Conservation (phyloP, 1,140 invertebrate species). For the Lepidurus arcticus region DNA sequence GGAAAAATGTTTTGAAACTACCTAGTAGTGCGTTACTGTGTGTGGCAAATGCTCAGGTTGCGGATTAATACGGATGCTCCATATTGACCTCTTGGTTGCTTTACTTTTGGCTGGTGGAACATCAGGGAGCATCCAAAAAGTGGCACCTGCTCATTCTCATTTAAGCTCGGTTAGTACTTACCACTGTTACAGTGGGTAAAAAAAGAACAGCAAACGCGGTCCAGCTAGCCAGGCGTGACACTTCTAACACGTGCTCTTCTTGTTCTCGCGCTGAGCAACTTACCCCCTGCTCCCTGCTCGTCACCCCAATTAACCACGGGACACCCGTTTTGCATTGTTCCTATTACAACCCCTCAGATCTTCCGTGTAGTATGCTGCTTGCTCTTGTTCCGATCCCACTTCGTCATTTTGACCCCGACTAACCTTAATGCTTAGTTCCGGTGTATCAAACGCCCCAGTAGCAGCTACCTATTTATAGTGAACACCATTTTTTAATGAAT, state of each 20-base stretch:
- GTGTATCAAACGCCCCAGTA: background rate
- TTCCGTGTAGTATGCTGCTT: background rate
- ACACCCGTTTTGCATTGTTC: background rate
- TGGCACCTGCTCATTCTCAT: background rate
- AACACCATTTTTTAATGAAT: background rate
- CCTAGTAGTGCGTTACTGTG: background rate
- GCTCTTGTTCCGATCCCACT: background rate
- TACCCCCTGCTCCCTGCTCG: background rate
- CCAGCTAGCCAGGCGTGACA: constrained; percentile 10
- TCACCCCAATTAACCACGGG: constrained; percentile 13
- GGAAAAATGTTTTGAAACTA: background rate
- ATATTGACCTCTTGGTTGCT: background rate
- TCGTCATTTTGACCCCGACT: background rate
- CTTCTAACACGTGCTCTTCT: constrained; percentile 18
- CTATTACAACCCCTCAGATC: background rate
- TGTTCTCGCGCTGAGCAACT: constrained; percentile 11
- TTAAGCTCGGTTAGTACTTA: background rate
- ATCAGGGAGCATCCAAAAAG: background rate
- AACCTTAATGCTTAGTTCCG: constrained; percentile 1
- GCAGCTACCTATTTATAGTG: background rate
- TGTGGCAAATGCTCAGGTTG: background rate
- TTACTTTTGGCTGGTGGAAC: background rate
- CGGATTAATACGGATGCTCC: background rate
- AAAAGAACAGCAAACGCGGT: background rate
- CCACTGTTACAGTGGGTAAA: background rate